Base-by-base conservation (phyloP, 2,797 vertebrate species). In the Lepus townsendii region DNA sequence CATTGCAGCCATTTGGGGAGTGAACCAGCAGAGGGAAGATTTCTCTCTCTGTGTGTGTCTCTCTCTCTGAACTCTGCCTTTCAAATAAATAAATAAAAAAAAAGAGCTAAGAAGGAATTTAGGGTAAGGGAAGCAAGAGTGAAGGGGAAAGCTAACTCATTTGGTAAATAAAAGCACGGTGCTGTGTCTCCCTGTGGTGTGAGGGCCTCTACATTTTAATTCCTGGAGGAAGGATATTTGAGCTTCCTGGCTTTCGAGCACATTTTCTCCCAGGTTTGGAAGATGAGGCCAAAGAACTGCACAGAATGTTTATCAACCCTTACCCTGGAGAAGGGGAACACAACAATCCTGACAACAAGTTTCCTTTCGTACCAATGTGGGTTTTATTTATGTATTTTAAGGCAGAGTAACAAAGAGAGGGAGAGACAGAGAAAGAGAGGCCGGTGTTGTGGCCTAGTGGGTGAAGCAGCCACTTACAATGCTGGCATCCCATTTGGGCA, bases 81-180 rank as follows among this genome's bases (percentile, higher is more conserved):
- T 47, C 42, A 47, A 47, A 47, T 9, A 47, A 47, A 47, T 9
- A 35, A 35, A 35, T 35, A 35, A 35, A 35, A 0, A 42, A 47
- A 47, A 47, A 47, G 42, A 47, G 42, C 7, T 47, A 47, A 47
- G 42, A 47, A 47, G 42, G 42, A 47, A 47, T 47, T 47, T 47
- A 47, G 20, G 5, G 19, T 1, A 5, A 78, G 62, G 65, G 14
- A 65, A 32, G 22, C 17, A 50, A 16, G n/a, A 68, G 3, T 1
- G 47, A 47, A 62, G 4, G 26, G 20, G 0, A n/a, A 52, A 32
- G 66, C 83, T 26, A 9, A 54, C 11, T 7, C 14, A 27, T 20
- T 0, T 17, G 6, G 30, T 0, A 1, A 0, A 0, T 1, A 1
- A 9, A 54, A 65, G 14, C 4, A 5, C 20, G 1, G 1, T 0